Evolutionary conservation across 2,888 invertebrate genomes (phyloP).

Genomic region (Caradrina clavipalpis): DNA sequence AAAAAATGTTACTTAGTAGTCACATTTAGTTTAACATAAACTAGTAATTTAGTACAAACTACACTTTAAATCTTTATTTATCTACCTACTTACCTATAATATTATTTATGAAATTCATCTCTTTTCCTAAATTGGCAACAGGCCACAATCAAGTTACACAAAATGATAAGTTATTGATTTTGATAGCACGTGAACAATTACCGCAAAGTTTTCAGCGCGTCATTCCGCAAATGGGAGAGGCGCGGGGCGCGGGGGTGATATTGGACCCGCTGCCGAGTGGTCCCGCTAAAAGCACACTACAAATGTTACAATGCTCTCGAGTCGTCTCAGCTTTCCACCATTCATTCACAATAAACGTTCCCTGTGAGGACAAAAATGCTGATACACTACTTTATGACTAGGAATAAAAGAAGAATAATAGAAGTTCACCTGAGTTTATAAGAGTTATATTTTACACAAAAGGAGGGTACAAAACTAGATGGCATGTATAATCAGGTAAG

Average conservation of each 20-base stretch:
- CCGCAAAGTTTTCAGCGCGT: constrained; percentile 58
- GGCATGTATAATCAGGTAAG: no score
- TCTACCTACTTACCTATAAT: no score
- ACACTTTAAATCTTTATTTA: no score
- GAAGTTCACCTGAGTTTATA: not conserved
- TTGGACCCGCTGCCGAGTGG: constrained; percentile 59
- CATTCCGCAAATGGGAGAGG: constrained; percentile 68
- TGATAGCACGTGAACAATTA: constrained; percentile 62
- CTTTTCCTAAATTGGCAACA: not conserved
- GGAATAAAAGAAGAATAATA: constrained; percentile 21
- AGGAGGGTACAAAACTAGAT: not conserved
- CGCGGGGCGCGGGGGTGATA: constrained; percentile 40
- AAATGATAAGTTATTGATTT: constrained; percentile 41
- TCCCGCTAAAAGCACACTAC: constrained; percentile 69
- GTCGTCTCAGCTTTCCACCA: constrained; percentile 63
- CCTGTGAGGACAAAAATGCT: constrained; percentile 51
- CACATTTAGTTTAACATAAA: no score
- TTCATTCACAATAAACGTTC: constrained; percentile 62
- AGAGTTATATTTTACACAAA: constrained; percentile 3
- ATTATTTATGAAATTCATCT: not conserved
- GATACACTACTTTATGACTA: constrained; percentile 15
- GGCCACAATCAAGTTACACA: not conserved
- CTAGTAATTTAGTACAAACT: no score
- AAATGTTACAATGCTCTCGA: constrained; percentile 66
- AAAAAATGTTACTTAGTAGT: no score